phyloP scores from a whole-genome alignment of 1,140 invertebrate species.

The Mya arenaria region DNA sequence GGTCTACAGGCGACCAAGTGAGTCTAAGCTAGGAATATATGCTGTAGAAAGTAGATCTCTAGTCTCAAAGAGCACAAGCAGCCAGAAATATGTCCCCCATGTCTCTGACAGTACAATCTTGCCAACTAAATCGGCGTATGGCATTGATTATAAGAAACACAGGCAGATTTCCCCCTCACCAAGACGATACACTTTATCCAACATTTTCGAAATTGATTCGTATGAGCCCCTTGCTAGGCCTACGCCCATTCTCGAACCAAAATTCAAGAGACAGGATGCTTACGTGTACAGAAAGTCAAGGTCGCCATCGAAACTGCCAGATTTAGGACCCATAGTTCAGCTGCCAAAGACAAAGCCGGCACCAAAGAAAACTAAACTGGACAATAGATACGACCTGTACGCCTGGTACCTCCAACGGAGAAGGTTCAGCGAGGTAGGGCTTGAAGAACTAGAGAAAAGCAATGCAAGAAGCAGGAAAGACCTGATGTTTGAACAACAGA shows the following conservation, averaged over 20 bases:
- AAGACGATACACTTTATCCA: slow-evolving; percentile 30
- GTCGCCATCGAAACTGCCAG: neutral
- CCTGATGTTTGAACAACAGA: neutral
- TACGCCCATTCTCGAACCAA: neutral
- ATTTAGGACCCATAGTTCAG: neutral
- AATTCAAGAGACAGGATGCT: slow-evolving; percentile 38
- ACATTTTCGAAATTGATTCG: slow-evolving; percentile 17
- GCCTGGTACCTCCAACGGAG: neutral
- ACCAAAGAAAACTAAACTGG: neutral
- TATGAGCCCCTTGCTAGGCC: neutral
- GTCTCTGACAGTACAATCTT: neutral
- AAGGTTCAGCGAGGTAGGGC: slow-evolving; percentile 31
- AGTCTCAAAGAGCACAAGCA: slow-evolving; percentile 11
- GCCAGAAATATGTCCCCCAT: slow-evolving; percentile 9
- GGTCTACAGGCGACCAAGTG: slow-evolving; percentile 75
- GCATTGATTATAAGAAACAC: too few species aligned
- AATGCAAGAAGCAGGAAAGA: neutral
- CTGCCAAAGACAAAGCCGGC: neutral
- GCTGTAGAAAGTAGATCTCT: slow-evolving; percentile 27
- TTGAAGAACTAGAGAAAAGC: slow-evolving; percentile 8
- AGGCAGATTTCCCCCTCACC: slow-evolving; percentile 7
- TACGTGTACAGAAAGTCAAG: slow-evolving; percentile 40
- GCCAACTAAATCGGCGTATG: neutral
- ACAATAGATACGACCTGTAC: slow-evolving; percentile 33
- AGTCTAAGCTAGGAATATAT: slow-evolving; percentile 54